A percentile compares a stretch with the other conserved stretches of the same genome.
Conservation (phyloP, 2,888 invertebrate species). For the Temnothorax rugatulus region DNA sequence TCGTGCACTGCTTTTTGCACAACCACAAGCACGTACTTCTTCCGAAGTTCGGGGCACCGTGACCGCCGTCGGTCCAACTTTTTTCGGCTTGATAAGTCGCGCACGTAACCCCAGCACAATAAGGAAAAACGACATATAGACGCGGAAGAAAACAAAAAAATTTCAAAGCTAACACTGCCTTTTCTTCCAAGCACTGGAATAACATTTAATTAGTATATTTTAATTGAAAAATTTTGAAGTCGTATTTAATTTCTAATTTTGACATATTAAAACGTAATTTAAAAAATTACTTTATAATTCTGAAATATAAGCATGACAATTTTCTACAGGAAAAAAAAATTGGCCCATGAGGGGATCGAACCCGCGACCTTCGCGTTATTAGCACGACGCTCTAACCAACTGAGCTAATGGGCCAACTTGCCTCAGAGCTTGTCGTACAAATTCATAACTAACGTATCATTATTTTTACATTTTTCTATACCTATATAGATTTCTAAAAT, state of each 20-base stretch:
- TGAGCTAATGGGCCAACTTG: conserved; percentile 83
- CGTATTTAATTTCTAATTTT: not conserved
- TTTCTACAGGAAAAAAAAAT: conserved; percentile 74
- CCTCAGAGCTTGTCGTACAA: accelerated
- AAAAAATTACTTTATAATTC: not conserved
- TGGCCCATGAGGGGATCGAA: conserved; percentile 85
- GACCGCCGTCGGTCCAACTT: conserved; percentile 60
- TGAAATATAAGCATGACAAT: not conserved
- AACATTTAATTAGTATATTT: not conserved
- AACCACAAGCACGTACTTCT: conserved; percentile 60
- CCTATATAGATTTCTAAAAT: not conserved
- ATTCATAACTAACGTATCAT: not conserved
- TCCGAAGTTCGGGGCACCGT: conserved; percentile 53
- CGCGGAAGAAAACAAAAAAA: not conserved
- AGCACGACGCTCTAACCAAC: conserved; percentile 86
- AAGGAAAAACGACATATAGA: conserved; percentile 18
- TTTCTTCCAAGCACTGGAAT: not conserved
- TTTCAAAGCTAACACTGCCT: not conserved
- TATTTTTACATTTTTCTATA: not conserved
- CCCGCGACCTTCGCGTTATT: conserved; percentile 86
- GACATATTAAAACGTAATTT: not conserved
- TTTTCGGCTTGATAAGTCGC: conserved; percentile 40
- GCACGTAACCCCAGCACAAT: conserved; percentile 47
- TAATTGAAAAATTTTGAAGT: not conserved
- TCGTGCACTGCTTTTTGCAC: conserved; percentile 49